Evolutionary conservation across 37 sponge, comb jelly and placozoan genomes (phyloP).

Genomic region (Ephydatia muelleri): DNA sequence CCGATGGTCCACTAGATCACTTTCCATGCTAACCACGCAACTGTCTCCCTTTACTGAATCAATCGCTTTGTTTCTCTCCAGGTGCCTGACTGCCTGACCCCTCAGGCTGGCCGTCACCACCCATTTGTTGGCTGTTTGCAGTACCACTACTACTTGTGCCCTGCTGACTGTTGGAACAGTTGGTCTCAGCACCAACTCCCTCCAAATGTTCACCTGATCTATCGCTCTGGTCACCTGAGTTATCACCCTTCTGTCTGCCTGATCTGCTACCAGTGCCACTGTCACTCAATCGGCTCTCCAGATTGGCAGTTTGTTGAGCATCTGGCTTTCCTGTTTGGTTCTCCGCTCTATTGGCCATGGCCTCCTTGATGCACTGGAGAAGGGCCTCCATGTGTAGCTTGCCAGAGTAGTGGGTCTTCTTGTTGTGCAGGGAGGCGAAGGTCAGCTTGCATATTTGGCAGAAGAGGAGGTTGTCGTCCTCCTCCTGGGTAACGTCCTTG

Average conservation of each 20-base stretch:
- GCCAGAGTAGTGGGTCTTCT: slow-evolving; percentile 33
- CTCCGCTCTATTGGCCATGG: background rate
- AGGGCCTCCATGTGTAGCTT: slow-evolving; percentile 29
- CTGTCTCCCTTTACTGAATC: too few species aligned
- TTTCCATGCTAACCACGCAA: background rate
- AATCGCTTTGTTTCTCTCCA: background rate
- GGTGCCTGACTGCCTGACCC: background rate
- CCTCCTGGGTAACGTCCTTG: background rate
- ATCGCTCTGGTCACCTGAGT: background rate
- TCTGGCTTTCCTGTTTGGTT: background rate
- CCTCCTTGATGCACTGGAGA: slow-evolving; percentile 8
- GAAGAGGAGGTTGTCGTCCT: slow-evolving; percentile 20
- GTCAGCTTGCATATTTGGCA: slow-evolving; percentile 34
- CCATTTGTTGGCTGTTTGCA: too few species aligned
- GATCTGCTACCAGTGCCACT: background rate
- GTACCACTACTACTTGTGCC: too few species aligned
- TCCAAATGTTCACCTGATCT: background rate
- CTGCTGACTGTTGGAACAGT: background rate
- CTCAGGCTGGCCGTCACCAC: background rate
- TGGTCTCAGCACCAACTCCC: background rate
- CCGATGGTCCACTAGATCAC: background rate
- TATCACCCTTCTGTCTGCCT: background rate
- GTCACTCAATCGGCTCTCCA: background rate
- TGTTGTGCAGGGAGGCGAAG: slow-evolving; percentile 37
- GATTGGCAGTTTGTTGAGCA: background rate